These are phyloP conservation scores for Tribolium madens DNA, from an alignment of 1,140 invertebrate species.

Conservation along the genomic window DNA sequence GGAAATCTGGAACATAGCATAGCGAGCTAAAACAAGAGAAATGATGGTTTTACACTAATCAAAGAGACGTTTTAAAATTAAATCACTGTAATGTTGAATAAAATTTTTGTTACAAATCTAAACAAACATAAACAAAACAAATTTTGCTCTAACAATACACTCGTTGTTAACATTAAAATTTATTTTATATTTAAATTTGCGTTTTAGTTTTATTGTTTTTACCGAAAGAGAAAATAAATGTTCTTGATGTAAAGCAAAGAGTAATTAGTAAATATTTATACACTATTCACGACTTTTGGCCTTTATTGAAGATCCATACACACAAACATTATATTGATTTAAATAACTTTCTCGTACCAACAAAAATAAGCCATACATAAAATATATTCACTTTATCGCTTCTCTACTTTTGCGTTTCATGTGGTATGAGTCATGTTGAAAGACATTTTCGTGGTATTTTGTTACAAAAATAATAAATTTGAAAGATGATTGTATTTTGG, in stretches of 20 bases:
- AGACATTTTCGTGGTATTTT: constrained; percentile 27
- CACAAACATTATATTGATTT: no score
- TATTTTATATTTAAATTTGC: neutral
- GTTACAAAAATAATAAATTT: constrained; percentile 37
- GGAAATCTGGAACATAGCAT: neutral
- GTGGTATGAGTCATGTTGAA: neutral
- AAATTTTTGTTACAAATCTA: neutral
- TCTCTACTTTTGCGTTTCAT: neutral
- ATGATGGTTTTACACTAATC: neutral
- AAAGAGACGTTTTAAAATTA: neutral
- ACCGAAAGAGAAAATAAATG: neutral
- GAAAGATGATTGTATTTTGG: constrained; percentile 33
- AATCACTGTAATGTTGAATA: neutral
- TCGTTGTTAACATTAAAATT: neutral
- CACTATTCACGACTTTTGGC: neutral
- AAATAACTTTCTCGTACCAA: no score
- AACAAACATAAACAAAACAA: neutral
- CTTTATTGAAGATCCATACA: no score
- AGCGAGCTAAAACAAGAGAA: neutral
- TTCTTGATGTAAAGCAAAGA: neutral
- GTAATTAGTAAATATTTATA: neutral
- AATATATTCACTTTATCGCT: no score
- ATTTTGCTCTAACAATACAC: neutral
- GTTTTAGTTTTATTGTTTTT: neutral
- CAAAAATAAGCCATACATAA: no score